Percentiles rank a stretch among this genome's conserved stretches.
phyloP scores from a whole-genome alignment of 2,113 vertebrate species.

The Myrmophylax atrothorax region DNA sequence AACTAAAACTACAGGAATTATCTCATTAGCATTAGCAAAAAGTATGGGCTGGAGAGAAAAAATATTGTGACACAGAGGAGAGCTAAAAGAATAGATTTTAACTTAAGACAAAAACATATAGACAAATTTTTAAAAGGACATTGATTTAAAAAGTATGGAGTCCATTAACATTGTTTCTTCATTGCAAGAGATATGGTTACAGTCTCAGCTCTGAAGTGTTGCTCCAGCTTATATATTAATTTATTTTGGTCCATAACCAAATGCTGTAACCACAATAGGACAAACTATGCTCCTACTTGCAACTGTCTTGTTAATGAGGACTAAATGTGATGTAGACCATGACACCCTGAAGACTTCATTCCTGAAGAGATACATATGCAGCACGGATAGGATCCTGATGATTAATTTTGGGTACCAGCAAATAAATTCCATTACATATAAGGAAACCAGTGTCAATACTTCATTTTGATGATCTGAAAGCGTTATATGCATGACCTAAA shows the following conservation, averaged over 20 bases:
- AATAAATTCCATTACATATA: background rate
- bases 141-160: background rate
- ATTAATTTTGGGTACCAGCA: background rate
- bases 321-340: background rate
- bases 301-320: background rate
- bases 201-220: background rate
- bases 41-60: background rate
- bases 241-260: background rate
- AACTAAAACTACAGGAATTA: background rate
- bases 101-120: background rate
- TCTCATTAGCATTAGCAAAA: background rate
- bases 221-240: background rate
- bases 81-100: background rate
- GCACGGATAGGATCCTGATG: background rate
- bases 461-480: background rate
- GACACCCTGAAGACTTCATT: background rate
- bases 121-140: background rate
- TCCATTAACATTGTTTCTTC: background rate
- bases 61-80: background rate
- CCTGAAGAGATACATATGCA: background rate
- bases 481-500: background rate
- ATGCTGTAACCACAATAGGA: background rate
- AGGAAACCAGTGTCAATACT: background rate
- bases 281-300: background rate
- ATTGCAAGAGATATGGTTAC: background rate